Conservation (phyloP, 2,113 vertebrate species). For the Aldabrachelys gigantea region DNA sequence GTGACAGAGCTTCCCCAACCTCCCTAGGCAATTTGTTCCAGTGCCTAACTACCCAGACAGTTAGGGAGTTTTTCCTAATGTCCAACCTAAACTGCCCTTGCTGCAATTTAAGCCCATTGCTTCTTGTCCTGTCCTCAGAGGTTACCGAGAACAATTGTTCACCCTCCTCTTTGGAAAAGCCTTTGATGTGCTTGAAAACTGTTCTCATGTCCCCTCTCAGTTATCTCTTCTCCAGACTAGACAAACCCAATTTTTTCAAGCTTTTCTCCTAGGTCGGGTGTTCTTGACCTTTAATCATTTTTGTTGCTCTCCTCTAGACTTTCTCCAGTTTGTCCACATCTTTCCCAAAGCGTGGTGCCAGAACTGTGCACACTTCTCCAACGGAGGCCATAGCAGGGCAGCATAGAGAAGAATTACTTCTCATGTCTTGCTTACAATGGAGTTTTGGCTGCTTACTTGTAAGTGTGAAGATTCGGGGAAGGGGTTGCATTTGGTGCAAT, state of each 20-base stretch:
- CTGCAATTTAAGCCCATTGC: not conserved
- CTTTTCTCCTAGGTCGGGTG: not conserved
- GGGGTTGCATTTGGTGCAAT: not conserved
- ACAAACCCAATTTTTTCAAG: not conserved
- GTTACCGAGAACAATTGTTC: not conserved
- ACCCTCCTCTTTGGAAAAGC: not conserved
- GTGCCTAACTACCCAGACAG: not conserved
- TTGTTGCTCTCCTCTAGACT: not conserved
- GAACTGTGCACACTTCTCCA: not conserved
- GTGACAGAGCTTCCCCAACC: not conserved
- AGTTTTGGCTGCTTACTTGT: no score
- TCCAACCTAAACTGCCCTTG: not conserved
- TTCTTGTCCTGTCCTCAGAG: not conserved
- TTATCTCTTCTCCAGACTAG: not conserved
- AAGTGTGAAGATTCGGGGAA: no score
- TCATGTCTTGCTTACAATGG: not conserved
- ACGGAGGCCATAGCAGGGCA: not conserved
- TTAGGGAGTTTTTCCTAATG: not conserved
- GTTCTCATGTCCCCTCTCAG: not conserved
- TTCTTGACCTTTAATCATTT: not conserved
- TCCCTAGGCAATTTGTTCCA: not conserved
- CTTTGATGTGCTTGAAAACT: not conserved
- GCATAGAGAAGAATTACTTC: not conserved
- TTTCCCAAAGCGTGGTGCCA: not conserved
- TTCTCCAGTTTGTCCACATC: not conserved